Conservation (phyloP, 1,140 invertebrate genomes). For the Homalodisca vitripennis region DNA sequence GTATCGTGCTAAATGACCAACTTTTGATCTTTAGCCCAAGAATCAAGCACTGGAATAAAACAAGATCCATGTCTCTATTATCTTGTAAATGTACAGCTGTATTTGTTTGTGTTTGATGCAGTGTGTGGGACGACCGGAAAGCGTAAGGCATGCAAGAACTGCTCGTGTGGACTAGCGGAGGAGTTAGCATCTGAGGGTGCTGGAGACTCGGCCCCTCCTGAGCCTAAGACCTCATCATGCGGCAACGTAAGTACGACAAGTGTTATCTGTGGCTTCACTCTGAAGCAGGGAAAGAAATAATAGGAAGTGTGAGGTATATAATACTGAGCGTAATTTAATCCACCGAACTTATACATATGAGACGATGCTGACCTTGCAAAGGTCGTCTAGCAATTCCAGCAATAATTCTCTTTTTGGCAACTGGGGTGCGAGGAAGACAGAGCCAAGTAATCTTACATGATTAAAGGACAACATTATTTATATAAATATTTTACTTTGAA, state of each 20-base stretch:
- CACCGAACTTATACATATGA: neutral
- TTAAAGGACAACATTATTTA: too few relatives aligned
- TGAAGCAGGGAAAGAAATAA: neutral
- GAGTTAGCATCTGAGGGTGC: conserved; percentile 68
- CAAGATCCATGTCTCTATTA: too few relatives aligned
- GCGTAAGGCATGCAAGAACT: conserved; percentile 97
- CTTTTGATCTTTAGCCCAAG: too few relatives aligned
- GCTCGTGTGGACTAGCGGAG: conserved; percentile 95
- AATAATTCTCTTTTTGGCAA: neutral
- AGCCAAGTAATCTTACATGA: too few relatives aligned
- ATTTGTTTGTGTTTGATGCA: conserved; percentile 46
- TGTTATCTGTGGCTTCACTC: neutral
- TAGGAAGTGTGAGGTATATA: neutral
- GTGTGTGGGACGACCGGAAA: conserved; percentile 90
- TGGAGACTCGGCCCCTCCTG: conserved; percentile 42
- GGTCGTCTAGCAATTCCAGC: neutral
- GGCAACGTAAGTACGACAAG: conserved; percentile 79
- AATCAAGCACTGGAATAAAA: too few relatives aligned
- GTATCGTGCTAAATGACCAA: too few relatives aligned
- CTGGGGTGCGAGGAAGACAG: neutral
- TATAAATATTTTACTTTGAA: too few relatives aligned
- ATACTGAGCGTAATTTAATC: neutral
- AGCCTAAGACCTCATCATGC: conserved; percentile 87
- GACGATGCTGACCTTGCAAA: too few relatives aligned
- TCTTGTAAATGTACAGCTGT: too few relatives aligned